These are phyloP conservation scores for Portunus trituberculatus DNA, from an alignment of 1,140 invertebrate genomes.

Conservation along the genomic window DNA sequence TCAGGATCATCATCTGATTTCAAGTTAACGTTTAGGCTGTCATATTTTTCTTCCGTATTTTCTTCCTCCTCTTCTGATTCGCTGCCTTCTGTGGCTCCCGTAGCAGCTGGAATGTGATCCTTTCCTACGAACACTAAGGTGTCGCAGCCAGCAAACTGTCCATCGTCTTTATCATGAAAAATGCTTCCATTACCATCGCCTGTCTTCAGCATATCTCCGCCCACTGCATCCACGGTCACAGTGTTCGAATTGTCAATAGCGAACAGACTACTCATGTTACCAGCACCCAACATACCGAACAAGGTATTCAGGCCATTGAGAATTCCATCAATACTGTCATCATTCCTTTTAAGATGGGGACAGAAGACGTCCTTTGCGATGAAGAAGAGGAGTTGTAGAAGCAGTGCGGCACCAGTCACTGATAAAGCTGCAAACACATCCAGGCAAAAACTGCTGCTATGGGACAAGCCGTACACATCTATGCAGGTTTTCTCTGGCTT, in stretches of 20 bases:
- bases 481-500: background rate
- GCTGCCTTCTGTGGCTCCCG: too few relatives aligned
- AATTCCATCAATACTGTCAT: background rate
- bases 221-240: background rate
- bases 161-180: too few relatives aligned
- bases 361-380: background rate
- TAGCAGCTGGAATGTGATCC: too few relatives aligned
- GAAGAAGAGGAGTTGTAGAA: background rate
- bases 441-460: conserved; percentile 12
- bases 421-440: background rate
- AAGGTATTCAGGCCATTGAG: too few relatives aligned
- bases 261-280: background rate
- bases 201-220: background rate
- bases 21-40: too few relatives aligned
- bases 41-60: too few relatives aligned
- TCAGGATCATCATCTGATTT: too few relatives aligned
- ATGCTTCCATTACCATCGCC: too few relatives aligned
- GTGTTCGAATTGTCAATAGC: background rate
- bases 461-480: background rate
- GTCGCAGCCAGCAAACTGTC: too few relatives aligned
- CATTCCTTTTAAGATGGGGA: background rate
- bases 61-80: too few relatives aligned
- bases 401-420: background rate
- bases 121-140: too few relatives aligned
- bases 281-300: too few relatives aligned